phyloP scores from a whole-genome alignment of 2,113 vertebrate species.

The Aplodontia rufa region DNA sequence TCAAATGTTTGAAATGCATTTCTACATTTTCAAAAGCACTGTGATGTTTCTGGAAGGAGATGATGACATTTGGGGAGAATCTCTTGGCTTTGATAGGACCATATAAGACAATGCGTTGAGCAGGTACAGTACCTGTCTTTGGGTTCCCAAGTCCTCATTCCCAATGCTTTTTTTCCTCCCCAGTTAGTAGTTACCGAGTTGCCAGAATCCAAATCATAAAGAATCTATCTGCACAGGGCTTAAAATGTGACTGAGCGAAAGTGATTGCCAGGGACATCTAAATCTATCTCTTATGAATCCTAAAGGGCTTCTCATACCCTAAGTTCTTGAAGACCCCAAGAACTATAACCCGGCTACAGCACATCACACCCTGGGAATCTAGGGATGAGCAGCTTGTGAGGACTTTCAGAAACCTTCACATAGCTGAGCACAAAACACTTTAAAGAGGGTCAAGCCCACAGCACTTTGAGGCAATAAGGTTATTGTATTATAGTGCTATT shows the following conservation, averaged over 20 bases:
- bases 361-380: background rate
- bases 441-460: conserved; percentile 1
- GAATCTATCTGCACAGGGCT: background rate
- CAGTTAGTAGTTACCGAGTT: background rate
- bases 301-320: background rate
- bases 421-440: background rate
- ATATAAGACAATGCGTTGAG: background rate
- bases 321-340: background rate
- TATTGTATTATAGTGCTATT: conserved; percentile 1
- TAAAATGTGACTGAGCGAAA: background rate
- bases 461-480: conserved; percentile 34
- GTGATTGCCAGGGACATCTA: background rate
- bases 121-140: background rate
- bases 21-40: background rate
- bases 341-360: background rate
- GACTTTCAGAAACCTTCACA: background rate
- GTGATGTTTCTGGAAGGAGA: background rate
- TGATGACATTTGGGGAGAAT: background rate
- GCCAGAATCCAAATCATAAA: background rate
- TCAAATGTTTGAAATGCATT: background rate
- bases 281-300: background rate
- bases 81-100: background rate
- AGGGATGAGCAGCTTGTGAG: background rate
- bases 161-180: background rate
- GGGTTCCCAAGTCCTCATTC: background rate